Percentiles rank a stretch among this genome's conserved stretches.
Evolutionary conservation across 23 tunicate genomes (phyloP).

Genomic region (Diplosoma virens): DNA sequence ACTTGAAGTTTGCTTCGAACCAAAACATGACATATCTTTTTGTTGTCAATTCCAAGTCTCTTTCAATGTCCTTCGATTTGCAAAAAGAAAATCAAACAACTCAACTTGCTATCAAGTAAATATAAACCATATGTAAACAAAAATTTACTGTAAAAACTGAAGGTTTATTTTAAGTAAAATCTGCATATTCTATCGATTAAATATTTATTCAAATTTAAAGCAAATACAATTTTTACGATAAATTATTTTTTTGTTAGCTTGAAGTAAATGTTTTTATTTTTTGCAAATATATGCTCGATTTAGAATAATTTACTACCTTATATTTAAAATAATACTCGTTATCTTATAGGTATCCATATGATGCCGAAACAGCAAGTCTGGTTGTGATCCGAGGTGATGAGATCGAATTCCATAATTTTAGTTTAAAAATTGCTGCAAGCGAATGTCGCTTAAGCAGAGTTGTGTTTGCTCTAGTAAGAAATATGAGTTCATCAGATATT

Average conservation of each 20-base stretch:
- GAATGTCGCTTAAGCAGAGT: background rate
- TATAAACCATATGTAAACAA: background rate
- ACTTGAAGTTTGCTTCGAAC: background rate
- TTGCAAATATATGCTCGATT: too few species aligned
- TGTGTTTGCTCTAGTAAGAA: background rate
- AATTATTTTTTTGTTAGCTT: too few species aligned
- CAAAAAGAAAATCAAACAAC: background rate
- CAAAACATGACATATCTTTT: background rate
- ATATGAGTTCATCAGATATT: background rate
- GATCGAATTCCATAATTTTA: background rate
- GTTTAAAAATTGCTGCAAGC: background rate
- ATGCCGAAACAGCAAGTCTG: background rate
- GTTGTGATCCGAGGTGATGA: background rate
- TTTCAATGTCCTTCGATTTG: background rate
- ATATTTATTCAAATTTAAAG: too few species aligned
- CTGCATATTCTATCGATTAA: too few species aligned
- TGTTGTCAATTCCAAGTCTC: background rate
- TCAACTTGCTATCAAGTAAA: background rate
- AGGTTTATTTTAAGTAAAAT: too few species aligned
- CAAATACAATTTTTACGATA: too few species aligned
- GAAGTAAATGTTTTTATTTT: too few species aligned
- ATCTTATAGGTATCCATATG: conserved; percentile 3
- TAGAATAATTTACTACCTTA: too few species aligned
- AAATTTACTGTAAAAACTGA: too few species aligned
- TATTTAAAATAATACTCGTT: too few species aligned